Percentiles rank a stretch among this genome's conserved stretches.
phyloP scores from a whole-genome alignment of 2,113 vertebrate species.

The Macrotus californicus region DNA sequence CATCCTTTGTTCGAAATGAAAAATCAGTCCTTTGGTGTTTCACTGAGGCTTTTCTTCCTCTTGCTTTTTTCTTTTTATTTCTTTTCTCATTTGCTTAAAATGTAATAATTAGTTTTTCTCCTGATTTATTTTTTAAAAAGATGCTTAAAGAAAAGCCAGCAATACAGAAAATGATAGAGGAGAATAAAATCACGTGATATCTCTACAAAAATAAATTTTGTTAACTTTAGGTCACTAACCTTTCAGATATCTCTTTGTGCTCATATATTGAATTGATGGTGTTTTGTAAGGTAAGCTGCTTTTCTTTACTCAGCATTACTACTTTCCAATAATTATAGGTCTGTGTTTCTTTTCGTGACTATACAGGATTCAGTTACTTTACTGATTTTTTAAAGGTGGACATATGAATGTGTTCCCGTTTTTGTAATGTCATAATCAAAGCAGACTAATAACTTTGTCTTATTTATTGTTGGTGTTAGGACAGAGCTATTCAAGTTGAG shows the following conservation, averaged over 20 bases:
- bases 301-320: background rate
- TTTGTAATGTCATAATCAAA: background rate
- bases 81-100: background rate
- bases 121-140: background rate
- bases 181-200: background rate
- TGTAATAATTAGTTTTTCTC: background rate
- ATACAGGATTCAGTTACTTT: background rate
- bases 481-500: background rate
- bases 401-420: background rate
- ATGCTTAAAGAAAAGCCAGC: background rate
- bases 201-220: background rate
- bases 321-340: background rate
- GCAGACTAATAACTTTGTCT: background rate
- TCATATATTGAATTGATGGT: background rate
- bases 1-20: conserved; percentile 35
- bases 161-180: background rate
- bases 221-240: background rate
- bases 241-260: background rate
- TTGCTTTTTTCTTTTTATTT: background rate
- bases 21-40: background rate
- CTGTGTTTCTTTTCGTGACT: background rate
- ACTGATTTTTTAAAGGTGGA: background rate
- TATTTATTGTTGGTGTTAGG: background rate
- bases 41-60: background rate
- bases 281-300: background rate